Conservation (phyloP, 2,113 vertebrate species). For the Anhinga rufa region DNA sequence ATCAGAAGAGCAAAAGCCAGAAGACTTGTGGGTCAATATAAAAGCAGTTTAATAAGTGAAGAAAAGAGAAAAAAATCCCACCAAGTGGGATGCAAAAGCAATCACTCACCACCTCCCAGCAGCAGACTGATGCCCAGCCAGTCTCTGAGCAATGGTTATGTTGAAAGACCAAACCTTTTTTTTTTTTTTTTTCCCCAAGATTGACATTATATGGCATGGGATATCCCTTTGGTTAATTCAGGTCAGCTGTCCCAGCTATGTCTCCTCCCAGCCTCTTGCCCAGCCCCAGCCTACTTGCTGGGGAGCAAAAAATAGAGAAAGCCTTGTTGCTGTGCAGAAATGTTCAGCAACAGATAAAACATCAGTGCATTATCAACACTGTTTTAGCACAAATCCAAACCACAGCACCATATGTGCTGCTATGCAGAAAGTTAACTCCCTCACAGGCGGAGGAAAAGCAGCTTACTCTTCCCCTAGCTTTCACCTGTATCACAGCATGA, state of each 20-base stretch:
- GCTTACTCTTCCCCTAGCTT: not conserved
- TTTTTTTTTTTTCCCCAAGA: not conserved
- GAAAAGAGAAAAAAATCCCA: accelerated
- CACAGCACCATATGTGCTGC: not conserved
- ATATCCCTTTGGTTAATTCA: not conserved
- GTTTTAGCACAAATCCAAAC: not conserved
- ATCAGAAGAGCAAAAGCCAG: not conserved
- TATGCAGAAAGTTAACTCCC: not conserved
- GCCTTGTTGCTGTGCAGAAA: not conserved
- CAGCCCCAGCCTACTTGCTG: not conserved
- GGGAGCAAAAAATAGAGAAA: not conserved
- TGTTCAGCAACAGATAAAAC: not conserved
- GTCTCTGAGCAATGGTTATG: not conserved
- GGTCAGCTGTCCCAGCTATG: not conserved
- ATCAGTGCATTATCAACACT: not conserved
- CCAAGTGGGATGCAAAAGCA: not conserved
- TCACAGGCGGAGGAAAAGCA: not conserved
- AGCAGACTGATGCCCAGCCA: not conserved
- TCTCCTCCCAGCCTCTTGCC: not conserved
- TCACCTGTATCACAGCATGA: not conserved
- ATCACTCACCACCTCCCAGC: not conserved
- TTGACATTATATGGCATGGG: not conserved
- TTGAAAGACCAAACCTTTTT: not conserved
- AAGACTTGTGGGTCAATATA: not conserved
- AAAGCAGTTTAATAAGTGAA: not conserved